phyloP scores from a whole-genome alignment of 2,797 vertebrate species.

The Thaleichthys pacificus region DNA sequence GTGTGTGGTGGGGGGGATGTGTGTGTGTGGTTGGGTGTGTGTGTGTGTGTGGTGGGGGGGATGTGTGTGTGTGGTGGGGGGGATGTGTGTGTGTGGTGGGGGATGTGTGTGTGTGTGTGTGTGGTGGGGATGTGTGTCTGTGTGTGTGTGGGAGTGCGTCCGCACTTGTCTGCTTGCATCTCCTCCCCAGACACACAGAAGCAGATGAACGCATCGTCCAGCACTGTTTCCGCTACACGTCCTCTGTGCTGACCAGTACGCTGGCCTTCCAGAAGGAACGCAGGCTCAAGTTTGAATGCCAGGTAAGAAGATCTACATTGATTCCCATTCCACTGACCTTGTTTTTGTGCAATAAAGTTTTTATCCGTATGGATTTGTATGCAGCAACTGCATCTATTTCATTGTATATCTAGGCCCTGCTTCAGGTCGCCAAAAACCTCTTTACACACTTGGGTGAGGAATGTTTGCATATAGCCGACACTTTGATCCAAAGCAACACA shows the following conservation, averaged over 20 bases:
- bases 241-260: constrained; percentile 77
- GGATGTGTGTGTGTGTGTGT: no score
- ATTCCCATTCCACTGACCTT: background rate
- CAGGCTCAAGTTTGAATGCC: constrained; percentile 81
- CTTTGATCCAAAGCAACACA: background rate
- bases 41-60: no score
- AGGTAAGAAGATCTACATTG: constrained; percentile 59
- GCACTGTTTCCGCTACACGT: constrained; percentile 80
- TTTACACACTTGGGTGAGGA: constrained; percentile 81
- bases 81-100: no score
- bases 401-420: constrained; percentile 68
- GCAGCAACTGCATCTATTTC: constrained; percentile 6
- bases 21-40: no score
- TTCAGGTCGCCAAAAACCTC: constrained; percentile 85
- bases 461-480: no score
- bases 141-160: no score
- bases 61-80: no score
- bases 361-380: background rate
- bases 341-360: background rate
- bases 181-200: constrained; percentile 65
- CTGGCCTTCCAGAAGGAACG: constrained; percentile 83
- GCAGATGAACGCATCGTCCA: constrained; percentile 72
- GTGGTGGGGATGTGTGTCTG: no score
- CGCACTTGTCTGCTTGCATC: background rate
- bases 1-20: no score